Percentiles rank a stretch among this genome's conserved stretches.
phyloP scores from a whole-genome alignment of 2,113 vertebrate species.

The Conger conger region DNA sequence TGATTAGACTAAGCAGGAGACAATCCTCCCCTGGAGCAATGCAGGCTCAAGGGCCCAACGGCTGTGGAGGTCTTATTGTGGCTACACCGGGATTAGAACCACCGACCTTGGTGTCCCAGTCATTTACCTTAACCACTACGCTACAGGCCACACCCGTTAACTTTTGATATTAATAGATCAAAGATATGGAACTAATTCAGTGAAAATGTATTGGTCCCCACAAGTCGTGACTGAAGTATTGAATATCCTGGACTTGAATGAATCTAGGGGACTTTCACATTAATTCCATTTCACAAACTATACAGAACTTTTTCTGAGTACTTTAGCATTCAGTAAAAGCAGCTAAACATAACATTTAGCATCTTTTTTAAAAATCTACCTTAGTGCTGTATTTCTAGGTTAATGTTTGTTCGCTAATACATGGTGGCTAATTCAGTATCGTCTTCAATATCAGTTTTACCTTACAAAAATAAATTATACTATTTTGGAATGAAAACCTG shows the following conservation, averaged over 20 bases:
- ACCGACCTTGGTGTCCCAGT: no score
- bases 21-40: no score
- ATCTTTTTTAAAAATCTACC: not conserved
- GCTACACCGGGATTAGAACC: no score
- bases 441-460: not conserved
- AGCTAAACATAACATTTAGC: not conserved
- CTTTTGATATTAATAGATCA: not conserved
- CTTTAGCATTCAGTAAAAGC: not conserved
- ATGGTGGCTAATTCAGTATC: not conserved
- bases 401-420: not conserved
- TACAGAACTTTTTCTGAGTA: not conserved
- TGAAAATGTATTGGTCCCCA: not conserved
- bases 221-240: not conserved
- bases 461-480: not conserved
- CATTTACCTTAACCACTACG: no score
- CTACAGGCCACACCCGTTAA: no score
- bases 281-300: not conserved
- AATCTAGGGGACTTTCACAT: not conserved
- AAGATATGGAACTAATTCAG: not conserved
- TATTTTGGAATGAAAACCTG: not conserved
- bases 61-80: no score
- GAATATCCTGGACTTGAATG: not conserved
- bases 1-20: no score
- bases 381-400: not conserved
- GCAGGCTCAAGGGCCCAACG: no score